These are phyloP conservation scores for Pecten maximus DNA, from an alignment of 2,888 invertebrate genomes.

Conservation along the genomic window DNA sequence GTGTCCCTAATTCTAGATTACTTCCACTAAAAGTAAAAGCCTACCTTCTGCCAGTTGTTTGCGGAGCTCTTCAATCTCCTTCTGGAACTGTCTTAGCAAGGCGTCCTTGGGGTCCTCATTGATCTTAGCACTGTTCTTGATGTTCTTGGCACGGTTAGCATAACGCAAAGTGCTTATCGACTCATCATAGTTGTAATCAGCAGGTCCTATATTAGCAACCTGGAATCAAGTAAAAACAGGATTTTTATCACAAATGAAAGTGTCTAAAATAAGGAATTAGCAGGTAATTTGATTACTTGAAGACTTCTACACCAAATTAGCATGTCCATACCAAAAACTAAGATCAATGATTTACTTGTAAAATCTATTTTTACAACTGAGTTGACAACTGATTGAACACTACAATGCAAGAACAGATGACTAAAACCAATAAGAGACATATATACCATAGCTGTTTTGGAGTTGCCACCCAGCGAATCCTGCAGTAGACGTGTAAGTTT, in stretches of 20 bases:
- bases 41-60: conserved; percentile 90
- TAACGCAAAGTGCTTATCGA: conserved; percentile 97
- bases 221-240: conserved; percentile 79
- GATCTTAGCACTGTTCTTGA: conserved; percentile 96
- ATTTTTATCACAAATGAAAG: background rate
- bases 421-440: background rate
- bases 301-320: background rate
- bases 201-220: conserved; percentile 99
- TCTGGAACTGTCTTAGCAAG: conserved; percentile 95
- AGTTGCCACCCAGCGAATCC: conserved; percentile 97
- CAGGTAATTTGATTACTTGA: background rate
- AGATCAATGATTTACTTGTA: too few relatives aligned
- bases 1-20: too few relatives aligned
- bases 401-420: background rate
- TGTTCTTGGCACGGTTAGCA: conserved; percentile 98
- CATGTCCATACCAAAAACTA: too few relatives aligned
- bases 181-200: conserved; percentile 97
- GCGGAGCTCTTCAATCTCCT: conserved; percentile 95
- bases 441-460: conserved; percentile 84
- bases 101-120: conserved; percentile 99
- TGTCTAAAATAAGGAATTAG: background rate
- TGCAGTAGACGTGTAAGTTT: conserved; percentile 94
- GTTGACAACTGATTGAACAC: too few relatives aligned
- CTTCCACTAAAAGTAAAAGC: background rate
- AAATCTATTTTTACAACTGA: too few relatives aligned